Conservation (phyloP, 2,797 vertebrate genomes). For the Poeciliopsis infans region DNA sequence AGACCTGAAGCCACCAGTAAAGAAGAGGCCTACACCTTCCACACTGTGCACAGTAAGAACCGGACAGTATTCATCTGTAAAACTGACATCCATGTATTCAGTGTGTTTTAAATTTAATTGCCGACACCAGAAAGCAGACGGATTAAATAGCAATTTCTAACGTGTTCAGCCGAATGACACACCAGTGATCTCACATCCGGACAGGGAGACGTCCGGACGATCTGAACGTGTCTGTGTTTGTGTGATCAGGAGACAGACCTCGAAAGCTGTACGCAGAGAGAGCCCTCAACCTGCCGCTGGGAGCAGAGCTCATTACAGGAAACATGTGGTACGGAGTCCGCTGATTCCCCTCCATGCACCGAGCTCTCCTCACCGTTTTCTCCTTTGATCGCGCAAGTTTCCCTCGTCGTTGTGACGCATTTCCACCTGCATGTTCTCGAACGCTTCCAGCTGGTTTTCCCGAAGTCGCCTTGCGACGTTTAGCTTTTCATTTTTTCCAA, state of each 20-base stretch:
- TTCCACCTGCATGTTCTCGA: neutral
- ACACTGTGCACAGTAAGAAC: constrained; percentile 84
- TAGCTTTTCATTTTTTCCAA: neutral
- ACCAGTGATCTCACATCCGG: neutral
- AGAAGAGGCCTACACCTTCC: constrained; percentile 85
- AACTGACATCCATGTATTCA: neutral
- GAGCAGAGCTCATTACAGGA: constrained; percentile 85
- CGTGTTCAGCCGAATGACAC: constrained; percentile 14
- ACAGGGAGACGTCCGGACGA: constrained; percentile 10
- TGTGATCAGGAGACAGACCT: constrained; percentile 81
- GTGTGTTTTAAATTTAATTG: constrained; percentile 1
- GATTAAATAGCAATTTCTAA: constrained; percentile 34
- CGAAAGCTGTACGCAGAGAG: constrained; percentile 86
- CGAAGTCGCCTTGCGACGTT: neutral
- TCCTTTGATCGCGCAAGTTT: neutral
- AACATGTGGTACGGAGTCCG: constrained; percentile 81
- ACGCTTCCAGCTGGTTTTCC: neutral
- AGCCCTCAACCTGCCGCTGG: constrained; percentile 84
- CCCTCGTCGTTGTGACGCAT: neutral
- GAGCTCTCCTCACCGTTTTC: neutral
- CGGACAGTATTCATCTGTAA: neutral
- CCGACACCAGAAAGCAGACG: constrained; percentile 13
- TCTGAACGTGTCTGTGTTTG: constrained; percentile 23
- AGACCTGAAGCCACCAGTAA: constrained; percentile 91
- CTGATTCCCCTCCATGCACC: neutral